Conservation (phyloP, 2,888 invertebrate genomes). For the Nemurella pictetii region DNA sequence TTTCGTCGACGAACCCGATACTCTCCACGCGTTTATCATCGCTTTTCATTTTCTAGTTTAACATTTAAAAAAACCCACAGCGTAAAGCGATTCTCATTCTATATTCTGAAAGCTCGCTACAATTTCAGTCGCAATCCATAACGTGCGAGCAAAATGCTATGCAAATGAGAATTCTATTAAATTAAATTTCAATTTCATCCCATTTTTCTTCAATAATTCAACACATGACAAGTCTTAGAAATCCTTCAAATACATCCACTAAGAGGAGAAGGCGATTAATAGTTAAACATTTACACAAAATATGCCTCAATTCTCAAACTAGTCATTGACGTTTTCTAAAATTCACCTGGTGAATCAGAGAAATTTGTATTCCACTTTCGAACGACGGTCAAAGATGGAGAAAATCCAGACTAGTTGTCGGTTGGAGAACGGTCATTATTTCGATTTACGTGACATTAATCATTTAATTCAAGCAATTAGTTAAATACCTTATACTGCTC, state of each 20-base stretch:
- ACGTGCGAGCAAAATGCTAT: neutral
- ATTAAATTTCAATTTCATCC: neutral
- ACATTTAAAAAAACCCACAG: neutral
- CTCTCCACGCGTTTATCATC: neutral
- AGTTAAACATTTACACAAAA: neutral
- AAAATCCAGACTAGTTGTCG: neutral
- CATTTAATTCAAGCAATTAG: neutral
- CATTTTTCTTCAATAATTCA: neutral
- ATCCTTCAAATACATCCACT: neutral
- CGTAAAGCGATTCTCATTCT: neutral
- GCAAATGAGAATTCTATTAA: neutral
- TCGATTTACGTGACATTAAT: neutral
- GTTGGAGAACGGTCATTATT: neutral
- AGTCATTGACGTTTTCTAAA: neutral
- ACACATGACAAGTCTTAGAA: neutral
- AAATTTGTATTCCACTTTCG: neutral
- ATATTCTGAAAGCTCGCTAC: neutral
- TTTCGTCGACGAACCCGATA: neutral
- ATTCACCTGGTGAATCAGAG: neutral
- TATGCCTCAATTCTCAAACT: neutral
- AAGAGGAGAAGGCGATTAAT: neutral
- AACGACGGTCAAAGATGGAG: neutral
- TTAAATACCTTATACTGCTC: neutral
- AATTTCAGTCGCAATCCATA: neutral
- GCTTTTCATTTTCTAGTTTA: neutral